Conservation (phyloP, 2,113 vertebrate genomes). For the Cercopithecus mona region DNA sequence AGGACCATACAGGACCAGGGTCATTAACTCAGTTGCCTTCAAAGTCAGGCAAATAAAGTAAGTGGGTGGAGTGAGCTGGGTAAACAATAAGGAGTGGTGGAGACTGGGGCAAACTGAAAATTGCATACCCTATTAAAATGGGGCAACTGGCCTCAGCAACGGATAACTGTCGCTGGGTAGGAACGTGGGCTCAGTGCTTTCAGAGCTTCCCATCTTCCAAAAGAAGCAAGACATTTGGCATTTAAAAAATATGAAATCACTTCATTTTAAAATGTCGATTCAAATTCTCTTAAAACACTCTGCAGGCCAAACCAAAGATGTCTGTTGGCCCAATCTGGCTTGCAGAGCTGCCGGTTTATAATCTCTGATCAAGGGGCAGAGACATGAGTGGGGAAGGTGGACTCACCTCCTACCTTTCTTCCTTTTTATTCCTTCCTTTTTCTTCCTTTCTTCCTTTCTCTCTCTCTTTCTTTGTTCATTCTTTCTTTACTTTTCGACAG, state of each 20-base stretch:
- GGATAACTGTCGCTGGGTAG: neutral
- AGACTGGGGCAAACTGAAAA: neutral
- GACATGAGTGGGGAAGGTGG: neutral
- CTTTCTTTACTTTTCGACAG: no score
- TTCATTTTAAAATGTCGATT: constrained; percentile 53
- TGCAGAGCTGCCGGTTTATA: neutral
- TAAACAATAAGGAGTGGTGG: neutral
- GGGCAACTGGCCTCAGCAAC: neutral
- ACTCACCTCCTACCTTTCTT: neutral
- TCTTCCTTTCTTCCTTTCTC: no score
- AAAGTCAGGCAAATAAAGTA: neutral
- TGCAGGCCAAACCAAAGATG: constrained; percentile 64
- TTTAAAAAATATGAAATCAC: constrained; percentile 46
- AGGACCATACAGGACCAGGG: neutral
- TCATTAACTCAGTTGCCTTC: neutral
- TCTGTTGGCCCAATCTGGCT: neutral
- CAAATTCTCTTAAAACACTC: constrained; percentile 46
- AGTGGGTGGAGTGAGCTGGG: neutral
- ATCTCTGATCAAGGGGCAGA: neutral
- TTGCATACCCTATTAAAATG: fast-evolving
- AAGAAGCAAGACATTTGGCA: constrained; percentile 47
- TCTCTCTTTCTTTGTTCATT: no score
- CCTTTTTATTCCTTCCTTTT: no score
- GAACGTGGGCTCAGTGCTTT: neutral
- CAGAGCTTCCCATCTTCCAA: neutral